Conservation (phyloP, 2,113 vertebrate genomes). For the Pollimyrus isidori region DNA sequence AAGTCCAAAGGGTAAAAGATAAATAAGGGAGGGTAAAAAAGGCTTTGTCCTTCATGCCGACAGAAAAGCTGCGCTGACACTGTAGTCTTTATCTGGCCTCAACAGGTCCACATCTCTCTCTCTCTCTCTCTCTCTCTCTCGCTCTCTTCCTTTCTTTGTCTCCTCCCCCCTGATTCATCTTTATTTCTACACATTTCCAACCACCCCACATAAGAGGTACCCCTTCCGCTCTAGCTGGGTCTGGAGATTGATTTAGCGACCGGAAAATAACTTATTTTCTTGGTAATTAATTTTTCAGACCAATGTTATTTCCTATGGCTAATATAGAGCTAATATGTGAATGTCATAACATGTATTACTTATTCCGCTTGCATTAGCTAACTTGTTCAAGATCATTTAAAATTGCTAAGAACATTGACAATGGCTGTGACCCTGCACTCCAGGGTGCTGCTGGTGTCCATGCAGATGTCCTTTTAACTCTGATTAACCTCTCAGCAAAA, state of each 20-base stretch:
- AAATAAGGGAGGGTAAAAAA: constrained; percentile 9
- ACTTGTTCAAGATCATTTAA: not conserved
- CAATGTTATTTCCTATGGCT: not conserved
- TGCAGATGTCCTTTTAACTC: not conserved
- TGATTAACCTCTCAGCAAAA: not conserved
- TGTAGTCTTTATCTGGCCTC: constrained; percentile 10
- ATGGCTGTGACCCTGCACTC: not conserved
- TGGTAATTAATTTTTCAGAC: not conserved
- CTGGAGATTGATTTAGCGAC: not conserved
- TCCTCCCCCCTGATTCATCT: not conserved
- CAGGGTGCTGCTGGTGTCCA: not conserved
- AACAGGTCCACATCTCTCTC: not conserved
- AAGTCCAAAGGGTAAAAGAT: not conserved
- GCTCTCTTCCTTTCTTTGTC: not conserved
- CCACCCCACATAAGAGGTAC: not conserved
- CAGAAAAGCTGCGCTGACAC: constrained; percentile 23
- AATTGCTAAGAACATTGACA: not conserved
- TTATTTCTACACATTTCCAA: not conserved
- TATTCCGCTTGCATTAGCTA: not conserved
- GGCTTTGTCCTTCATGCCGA: not conserved
- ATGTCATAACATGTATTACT: not conserved
- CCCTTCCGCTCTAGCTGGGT: not conserved
- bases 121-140: not conserved
- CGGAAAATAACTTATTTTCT: not conserved
- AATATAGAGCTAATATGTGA: too few species aligned